A percentile compares a stretch with the other conserved stretches of the same genome.
phyloP scores from a whole-genome alignment of 1,140 invertebrate genomes.

The Marisa cornuarietis region DNA sequence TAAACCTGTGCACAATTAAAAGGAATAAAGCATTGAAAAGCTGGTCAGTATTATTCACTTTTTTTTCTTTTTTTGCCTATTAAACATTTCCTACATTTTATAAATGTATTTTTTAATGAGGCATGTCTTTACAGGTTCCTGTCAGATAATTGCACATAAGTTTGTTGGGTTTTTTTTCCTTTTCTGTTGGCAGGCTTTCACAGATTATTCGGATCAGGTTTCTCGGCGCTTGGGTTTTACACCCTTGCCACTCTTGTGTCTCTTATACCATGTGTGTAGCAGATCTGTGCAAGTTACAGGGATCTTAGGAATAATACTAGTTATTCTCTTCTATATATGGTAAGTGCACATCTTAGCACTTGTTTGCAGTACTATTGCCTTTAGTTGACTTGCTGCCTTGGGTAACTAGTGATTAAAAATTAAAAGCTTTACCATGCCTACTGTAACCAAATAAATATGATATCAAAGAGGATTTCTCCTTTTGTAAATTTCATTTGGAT shows the following conservation, averaged over 20 bases:
- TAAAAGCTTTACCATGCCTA: no score
- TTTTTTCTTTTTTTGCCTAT: not conserved
- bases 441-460: no score
- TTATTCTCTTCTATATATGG: slow-evolving; percentile 82
- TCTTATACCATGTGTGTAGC: slow-evolving; percentile 80
- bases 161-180: not conserved
- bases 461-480: no score
- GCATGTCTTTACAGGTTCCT: no score
- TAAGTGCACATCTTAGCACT: slow-evolving; percentile 39
- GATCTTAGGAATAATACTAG: slow-evolving; percentile 73
- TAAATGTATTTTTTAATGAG: no score
- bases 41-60: not conserved
- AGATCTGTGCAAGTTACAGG: slow-evolving; percentile 75
- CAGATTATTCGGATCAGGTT: slow-evolving; percentile 96
- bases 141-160: no score
- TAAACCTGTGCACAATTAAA: not conserved
- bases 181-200: slow-evolving; percentile 78
- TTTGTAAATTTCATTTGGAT: no score
- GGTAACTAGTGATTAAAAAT: no score
- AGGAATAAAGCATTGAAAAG: not conserved
- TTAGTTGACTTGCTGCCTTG: not conserved
- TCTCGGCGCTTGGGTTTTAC: slow-evolving; percentile 97
- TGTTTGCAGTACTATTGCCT: no score
- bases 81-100: no score
- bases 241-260: slow-evolving; percentile 91